Evolutionary conservation across 2,113 vertebrate genomes (phyloP), one percentile per base, ranked within the genome.

Genomic region (Orthochromis indermauri): DNA sequence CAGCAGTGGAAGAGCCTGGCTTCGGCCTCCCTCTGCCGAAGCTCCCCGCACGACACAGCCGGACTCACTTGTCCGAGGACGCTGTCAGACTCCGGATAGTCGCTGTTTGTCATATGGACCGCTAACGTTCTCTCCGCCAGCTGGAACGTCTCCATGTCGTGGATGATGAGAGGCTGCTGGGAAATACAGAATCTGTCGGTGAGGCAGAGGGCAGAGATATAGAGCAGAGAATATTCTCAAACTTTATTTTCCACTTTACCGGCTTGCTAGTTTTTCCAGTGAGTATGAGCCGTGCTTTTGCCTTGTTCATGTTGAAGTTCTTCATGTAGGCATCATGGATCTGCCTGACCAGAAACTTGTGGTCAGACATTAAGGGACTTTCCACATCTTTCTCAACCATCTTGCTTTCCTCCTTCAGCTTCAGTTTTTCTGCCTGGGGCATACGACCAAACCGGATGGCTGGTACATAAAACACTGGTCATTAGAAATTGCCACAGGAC

Each of bases 371-470:
- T 86, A 96, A 94, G 1, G 96, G 95, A 87, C 96, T 95, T 49
- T 94, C 96, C 4, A 88, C 54, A 3, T 96, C 96, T 14, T 94
- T 96, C 86, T 97, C 97, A 76, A 95, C 96, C 5, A 96, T 97
- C 26, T 97, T 97, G 81, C 97, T 96, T 93, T 98, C 97, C 9
- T 97, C 98, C 92, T 97, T 98, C 80, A 99, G 88, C 89, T 98
- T 98, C 47, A 98, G 96, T 91, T 99, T 99, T 92, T 99, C 98
- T 1, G 98, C 98, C 81, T 98, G 97, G 3, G 98, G 98, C 97
- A 99, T 99, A 33, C 98, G 96, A 85, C 98, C 98, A 37, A 99
- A 99, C 31, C 98, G 97, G 91, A 99, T 99, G 13, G 98, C 98
- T 99, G 82, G 26, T 16, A 80, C 26, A 71, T 1, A 81, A 88